Evolutionary conservation across 2,113 vertebrate species (phyloP), one percentile per base, ranked within the genome.

Genomic region (Haplochromis burtoni): DNA sequence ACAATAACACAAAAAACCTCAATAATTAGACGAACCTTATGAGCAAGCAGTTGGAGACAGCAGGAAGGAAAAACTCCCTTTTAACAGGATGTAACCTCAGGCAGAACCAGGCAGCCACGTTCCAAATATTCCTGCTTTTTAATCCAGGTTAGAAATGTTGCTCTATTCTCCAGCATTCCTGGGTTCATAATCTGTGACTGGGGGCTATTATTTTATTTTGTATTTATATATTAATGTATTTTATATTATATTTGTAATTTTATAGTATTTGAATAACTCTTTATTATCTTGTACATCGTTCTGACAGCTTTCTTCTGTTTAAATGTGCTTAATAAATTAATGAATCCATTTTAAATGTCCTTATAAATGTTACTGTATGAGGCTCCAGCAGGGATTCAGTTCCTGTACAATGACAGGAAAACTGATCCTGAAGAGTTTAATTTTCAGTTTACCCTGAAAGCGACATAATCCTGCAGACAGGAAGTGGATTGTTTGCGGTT

Each of bases 1-100:
- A 38, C 61, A 66, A 0, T 13, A 21, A 66, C 0, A 66, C 33
- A 38, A 17, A 38, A n/a, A 12, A 66, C 61, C 61, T 66, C 33
- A 38, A 38, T 12, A 66, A 38, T 66, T 38, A 66, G 10, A 66
- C 1, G 1, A 13, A 38, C 10, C 61, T 0, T 21, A 2, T 38
- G 33, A 66, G 19, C 4, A 38, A 38, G 61, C 33, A 66, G 61
- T 21, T 38, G 61, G 61, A 66, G 17, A 66, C 61, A 66, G 19
- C 61, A n/a, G 19, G 33, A 66, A 66, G 19, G 19, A 66, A 66
- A 66, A 38, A 66, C 19, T 38, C 19, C 61, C 19, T 21, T 66
- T 66, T 66, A 66, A 21, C 33, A 66, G 61, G 19, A 66, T 38
- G 61, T 21, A 8, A 2, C 61, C 7, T 21, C 61, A n/a, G 61